phyloP scores from a whole-genome alignment of 1,140 invertebrate genomes.

The Meteorus sp. region DNA sequence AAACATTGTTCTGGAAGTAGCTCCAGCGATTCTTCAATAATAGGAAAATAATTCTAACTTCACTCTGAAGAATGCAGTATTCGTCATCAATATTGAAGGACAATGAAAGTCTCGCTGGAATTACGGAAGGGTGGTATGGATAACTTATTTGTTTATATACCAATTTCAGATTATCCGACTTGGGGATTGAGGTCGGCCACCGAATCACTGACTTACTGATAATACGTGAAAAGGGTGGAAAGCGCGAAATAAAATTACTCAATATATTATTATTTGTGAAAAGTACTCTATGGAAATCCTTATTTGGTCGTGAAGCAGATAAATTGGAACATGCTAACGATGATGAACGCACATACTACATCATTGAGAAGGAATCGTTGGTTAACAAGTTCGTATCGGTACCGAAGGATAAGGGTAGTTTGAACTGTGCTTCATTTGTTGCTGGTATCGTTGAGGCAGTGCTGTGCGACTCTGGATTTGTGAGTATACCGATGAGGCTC shows the following conservation, averaged over 20 bases:
- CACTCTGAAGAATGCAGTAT: too few relatives aligned
- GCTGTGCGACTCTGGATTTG: conserved; percentile 92
- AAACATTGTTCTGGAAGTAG: too few relatives aligned
- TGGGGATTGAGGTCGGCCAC: conserved; percentile 93
- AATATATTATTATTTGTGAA: conserved; percentile 96
- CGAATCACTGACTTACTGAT: conserved; percentile 92
- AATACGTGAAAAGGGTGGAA: conserved; percentile 89
- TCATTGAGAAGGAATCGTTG: conserved; percentile 97
- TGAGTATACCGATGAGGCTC: too few relatives aligned
- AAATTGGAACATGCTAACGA: conserved; percentile 98
- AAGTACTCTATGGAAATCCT: conserved; percentile 94
- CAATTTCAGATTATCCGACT: conserved; percentile 78
- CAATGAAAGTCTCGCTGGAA: too few relatives aligned
- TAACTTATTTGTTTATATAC: conserved; percentile 21
- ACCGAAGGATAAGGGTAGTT: conserved; percentile 94
- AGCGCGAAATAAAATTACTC: conserved; percentile 93
- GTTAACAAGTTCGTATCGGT: conserved; percentile 98
- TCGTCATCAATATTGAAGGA: too few relatives aligned
- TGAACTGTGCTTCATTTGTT: conserved; percentile 98
- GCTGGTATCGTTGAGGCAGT: conserved; percentile 98
- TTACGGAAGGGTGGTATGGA: too few relatives aligned
- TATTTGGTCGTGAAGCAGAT: conserved; percentile 98
- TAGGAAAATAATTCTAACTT: too few relatives aligned
- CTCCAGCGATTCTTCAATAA: too few relatives aligned
- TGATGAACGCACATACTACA: conserved; percentile 96